These are phyloP conservation scores for Cryptoprocta ferox DNA, from an alignment of 2,797 vertebrate species.

Conservation along the genomic window DNA sequence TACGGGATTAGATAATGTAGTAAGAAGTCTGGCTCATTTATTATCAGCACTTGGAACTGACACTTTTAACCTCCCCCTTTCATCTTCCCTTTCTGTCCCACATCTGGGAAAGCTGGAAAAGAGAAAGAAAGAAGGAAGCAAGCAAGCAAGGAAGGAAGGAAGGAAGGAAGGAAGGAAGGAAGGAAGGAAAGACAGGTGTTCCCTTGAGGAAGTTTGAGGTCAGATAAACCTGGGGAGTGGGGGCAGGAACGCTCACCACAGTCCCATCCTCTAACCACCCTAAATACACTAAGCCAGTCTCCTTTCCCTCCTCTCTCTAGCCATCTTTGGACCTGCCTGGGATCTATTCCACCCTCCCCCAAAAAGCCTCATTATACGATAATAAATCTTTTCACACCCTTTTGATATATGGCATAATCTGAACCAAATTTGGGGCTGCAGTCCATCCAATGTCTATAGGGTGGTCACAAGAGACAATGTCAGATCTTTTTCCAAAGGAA, in stretches of 20 bases:
- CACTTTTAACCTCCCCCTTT: background rate
- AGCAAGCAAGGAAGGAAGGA: no score
- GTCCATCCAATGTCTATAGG: background rate
- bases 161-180: no score
- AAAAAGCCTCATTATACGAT: background rate
- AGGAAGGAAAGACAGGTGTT: background rate
- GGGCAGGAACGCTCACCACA: background rate
- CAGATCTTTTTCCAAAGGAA: background rate
- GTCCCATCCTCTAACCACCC: no score
- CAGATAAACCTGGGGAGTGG: background rate
- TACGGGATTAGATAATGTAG: background rate
- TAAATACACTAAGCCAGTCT: background rate
- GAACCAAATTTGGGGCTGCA: background rate
- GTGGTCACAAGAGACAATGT: background rate
- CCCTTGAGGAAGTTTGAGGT: background rate
- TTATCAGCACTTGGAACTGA: background rate
- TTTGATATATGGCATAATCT: background rate
- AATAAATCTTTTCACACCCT: background rate
- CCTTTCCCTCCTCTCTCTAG: background rate
- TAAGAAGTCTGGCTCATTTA: background rate
- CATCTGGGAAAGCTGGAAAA: background rate
- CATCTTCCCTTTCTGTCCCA: background rate
- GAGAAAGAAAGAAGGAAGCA: background rate
- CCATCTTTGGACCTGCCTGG: background rate
- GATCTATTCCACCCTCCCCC: background rate